Base-by-base conservation (phyloP, 53 echinoderm and acorn worm species). In the Antedon mediterranea region DNA sequence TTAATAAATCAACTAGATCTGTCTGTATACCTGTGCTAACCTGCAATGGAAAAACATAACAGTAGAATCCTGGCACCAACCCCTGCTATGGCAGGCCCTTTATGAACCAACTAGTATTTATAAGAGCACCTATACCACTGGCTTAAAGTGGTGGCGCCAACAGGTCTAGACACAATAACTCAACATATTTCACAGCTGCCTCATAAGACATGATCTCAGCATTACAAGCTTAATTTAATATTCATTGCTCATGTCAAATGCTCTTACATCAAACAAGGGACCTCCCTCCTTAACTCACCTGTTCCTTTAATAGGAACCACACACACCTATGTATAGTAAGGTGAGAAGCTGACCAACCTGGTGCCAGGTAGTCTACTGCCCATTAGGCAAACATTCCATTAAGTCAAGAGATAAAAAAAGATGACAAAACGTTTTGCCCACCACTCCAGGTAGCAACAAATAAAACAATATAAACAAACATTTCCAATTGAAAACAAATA, bases 161-260 rank as follows among this genome's bases (percentile, higher is more conserved):
- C 32, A 32, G 85, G 90, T 90, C 90, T 90, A 90, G 90, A 90
- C 90, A 75, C 74, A 84, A 90, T 90, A 90, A 87, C 90, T 90
- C 90, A 90, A 90, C 90, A 85, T 82, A 90, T 87, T 90, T 82
- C 87, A 87, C 90, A 90, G 90, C 90, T 90, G 90, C 79, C 43
- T 74, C 30, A 29, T 31, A 81, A 31, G 75, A 42, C 73, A 74
- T 75, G 71, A 80, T 37, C 44, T 27, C 43, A 32, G 26, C 4
- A 78, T 30, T 30, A 78, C 8, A 32, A 32, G 71, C 31, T 30
- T 73, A 81, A 72, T 81, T n/a, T n/a, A n/a, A n/a, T 81, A 43
- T 81, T 43, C 43, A 81, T 75, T 29, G 72, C 57, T 57, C 14
- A 57, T 57, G 57, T 57, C 57, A 57, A 57, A 57, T 18, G 57